Conservation (phyloP, 2,113 vertebrate genomes). For the Orthonyx spaldingii region DNA sequence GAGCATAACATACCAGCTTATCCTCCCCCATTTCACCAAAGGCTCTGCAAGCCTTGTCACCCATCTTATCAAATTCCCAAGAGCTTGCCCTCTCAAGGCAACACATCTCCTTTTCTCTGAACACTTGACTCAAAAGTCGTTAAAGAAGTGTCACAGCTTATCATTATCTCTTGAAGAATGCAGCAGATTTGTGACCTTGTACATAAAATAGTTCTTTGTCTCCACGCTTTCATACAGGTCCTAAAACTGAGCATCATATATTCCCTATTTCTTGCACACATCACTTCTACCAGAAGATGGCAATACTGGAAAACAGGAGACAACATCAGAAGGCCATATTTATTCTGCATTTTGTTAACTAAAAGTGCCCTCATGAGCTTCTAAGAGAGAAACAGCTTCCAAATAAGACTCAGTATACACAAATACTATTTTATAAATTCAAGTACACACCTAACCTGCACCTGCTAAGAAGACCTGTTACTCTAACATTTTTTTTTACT, state of each 20-base stretch:
- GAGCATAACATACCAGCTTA: neutral
- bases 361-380: neutral
- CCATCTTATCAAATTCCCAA: neutral
- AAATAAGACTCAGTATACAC: neutral
- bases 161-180: neutral
- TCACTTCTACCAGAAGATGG: neutral
- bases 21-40: neutral
- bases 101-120: neutral
- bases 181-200: neutral
- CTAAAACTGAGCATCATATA: neutral
- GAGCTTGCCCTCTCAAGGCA: neutral
- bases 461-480: neutral
- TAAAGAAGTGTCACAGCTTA: neutral
- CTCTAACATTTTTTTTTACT: neutral
- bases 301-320: neutral
- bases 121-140: neutral
- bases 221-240: neutral
- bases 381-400: neutral
- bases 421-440: neutral
- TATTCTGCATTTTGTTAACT: neutral
- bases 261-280: neutral
- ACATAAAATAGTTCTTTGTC: neutral
- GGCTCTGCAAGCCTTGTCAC: neutral
- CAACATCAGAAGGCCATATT: neutral
- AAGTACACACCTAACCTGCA: neutral